Conservation (phyloP, 2,113 vertebrate genomes). For the Taurulus bubalis region DNA sequence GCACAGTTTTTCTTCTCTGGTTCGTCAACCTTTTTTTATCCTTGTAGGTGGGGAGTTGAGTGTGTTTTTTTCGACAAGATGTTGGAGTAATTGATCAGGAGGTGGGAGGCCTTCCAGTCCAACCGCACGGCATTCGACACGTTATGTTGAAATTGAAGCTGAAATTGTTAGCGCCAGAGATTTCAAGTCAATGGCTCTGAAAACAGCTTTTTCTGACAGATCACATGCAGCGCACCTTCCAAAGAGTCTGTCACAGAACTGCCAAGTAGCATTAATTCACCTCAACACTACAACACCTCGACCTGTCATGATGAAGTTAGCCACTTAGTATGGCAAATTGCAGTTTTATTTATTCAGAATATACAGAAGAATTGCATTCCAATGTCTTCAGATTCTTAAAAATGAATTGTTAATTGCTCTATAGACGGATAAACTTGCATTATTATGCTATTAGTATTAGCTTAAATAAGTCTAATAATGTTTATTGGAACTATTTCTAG, state of each 20-base stretch:
- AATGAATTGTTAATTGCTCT: background rate
- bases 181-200: slow-evolving; percentile 26
- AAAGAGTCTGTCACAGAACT: background rate
- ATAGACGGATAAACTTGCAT: background rate
- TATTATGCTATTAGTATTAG: background rate
- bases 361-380: background rate
- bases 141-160: slow-evolving; percentile 22
- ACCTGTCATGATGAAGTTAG: background rate
- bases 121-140: slow-evolving; percentile 28
- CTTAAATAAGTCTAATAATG: background rate
- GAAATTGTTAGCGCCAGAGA: slow-evolving; percentile 16
- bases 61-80: slow-evolving; percentile 11
- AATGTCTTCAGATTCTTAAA: background rate
- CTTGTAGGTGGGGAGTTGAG: slow-evolving; percentile 7
- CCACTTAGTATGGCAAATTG: background rate
- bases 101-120: slow-evolving; percentile 23
- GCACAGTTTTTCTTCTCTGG: background rate
- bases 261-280: background rate
- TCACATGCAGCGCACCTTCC: background rate
- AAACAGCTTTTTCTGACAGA: slow-evolving; percentile 31
- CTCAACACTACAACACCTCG: background rate
- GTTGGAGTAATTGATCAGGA: slow-evolving; percentile 29
- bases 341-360: background rate
- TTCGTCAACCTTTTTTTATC: slow-evolving; percentile 20
- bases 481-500: background rate